Evolutionary conservation across 2,113 vertebrate genomes (phyloP).

Genomic region (rat (Rattus norvegicus)): DNA sequence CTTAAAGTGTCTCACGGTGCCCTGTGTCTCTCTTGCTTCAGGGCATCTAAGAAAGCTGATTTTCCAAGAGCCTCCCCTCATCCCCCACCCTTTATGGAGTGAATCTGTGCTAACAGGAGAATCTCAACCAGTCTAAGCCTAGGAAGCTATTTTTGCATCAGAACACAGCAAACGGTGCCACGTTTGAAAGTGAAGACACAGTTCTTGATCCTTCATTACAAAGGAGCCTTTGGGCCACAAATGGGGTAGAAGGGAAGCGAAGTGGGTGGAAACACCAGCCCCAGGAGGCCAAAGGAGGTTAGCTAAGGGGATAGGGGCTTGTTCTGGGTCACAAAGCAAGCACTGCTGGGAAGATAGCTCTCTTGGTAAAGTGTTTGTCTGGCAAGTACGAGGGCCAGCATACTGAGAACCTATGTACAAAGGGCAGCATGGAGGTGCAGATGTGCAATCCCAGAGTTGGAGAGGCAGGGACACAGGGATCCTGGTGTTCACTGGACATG

Average conservation of each 20-base stretch:
- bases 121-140: not conserved
- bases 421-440: not conserved
- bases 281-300: not conserved
- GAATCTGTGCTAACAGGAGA: constrained; percentile 34
- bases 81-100: not conserved
- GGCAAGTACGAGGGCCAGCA: not conserved
- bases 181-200: not conserved
- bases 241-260: not conserved
- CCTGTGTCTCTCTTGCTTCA: not conserved
- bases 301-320: not conserved
- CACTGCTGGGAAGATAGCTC: not conserved
- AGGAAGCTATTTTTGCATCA: constrained; percentile 59
- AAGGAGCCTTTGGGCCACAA: not conserved
- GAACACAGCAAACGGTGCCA: not conserved
- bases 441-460: too few relatives aligned
- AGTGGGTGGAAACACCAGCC: not conserved
- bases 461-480: not conserved
- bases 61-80: constrained; percentile 42
- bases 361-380: not conserved
- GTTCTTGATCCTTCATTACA: not conserved
- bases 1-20: not conserved
- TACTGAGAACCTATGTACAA: not conserved
- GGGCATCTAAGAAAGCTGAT: not conserved
- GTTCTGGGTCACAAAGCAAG: not conserved
- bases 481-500: too few relatives aligned